Conservation (phyloP, 2,888 invertebrate species). For the Clepsis dumicolana region DNA sequence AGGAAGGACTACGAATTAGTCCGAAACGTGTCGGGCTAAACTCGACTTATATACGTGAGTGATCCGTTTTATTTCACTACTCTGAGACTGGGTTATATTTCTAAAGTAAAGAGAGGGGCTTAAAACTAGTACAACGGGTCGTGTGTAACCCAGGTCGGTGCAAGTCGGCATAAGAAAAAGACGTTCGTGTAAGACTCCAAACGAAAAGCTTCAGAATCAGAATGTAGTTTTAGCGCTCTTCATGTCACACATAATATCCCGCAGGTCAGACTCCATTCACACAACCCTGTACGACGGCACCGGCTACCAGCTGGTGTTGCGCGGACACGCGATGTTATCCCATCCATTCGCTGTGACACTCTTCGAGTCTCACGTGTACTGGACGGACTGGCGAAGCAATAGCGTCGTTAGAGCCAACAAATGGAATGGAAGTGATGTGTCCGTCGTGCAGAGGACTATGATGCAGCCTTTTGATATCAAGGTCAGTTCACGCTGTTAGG, state of each 20-base stretch:
- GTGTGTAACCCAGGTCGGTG: too few species aligned
- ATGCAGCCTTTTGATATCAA: constrained; percentile 97
- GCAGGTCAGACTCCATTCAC: constrained; percentile 94
- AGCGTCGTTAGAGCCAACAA: constrained; percentile 95
- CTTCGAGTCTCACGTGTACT: constrained; percentile 95
- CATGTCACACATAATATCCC: constrained; percentile 28
- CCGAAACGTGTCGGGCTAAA: too few species aligned
- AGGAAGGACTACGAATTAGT: too few species aligned
- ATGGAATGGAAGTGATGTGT: constrained; percentile 93
- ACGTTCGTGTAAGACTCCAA: too few species aligned
- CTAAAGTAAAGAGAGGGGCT: too few species aligned
- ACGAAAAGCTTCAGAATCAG: too few species aligned
- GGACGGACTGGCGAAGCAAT: constrained; percentile 97
- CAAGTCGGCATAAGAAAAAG: too few species aligned
- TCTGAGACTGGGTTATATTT: too few species aligned
- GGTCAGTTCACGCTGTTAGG: constrained; percentile 66
- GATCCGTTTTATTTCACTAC: too few species aligned
- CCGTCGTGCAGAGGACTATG: constrained; percentile 92
- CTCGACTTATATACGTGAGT: too few species aligned
- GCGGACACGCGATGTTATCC: constrained; percentile 90
- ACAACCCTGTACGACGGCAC: constrained; percentile 93
- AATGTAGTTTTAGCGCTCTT: too few species aligned
- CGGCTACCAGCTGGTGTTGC: constrained; percentile 89
- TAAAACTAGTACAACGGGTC: too few species aligned
- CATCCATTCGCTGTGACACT: constrained; percentile 96